These are phyloP conservation scores for Panagrolaimus sp. DNA, from an alignment of 1,140 invertebrate genomes.

Conservation along the genomic window DNA sequence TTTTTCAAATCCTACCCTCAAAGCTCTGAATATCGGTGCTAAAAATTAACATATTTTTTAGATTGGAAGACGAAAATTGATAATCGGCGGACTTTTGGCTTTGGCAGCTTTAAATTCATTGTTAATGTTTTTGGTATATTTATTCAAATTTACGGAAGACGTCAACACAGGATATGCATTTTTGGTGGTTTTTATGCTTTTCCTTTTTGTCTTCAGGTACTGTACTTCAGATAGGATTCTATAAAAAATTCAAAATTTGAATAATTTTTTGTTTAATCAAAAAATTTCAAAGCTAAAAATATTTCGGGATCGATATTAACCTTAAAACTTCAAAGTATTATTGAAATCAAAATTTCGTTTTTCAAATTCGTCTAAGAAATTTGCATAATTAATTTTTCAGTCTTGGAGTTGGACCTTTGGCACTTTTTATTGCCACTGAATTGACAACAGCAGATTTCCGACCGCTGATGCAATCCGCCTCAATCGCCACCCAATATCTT, in stretches of 20 bases:
- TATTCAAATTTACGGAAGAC: slow-evolving; percentile 27
- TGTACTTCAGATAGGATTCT: slow-evolving; percentile 9
- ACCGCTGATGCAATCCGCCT: slow-evolving; percentile 30
- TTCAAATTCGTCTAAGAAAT: neutral
- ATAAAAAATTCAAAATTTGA: slow-evolving; percentile 18
- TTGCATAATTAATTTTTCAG: slow-evolving; percentile 11
- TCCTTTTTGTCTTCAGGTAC: slow-evolving; percentile 32
- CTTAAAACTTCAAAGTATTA: no score
- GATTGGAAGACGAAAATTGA: slow-evolving; percentile 29
- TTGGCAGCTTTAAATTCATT: slow-evolving; percentile 26
- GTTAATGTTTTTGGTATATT: slow-evolving; percentile 35
- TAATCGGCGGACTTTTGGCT: slow-evolving; percentile 28
- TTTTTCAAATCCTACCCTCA: no score
- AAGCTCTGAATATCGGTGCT: no score
- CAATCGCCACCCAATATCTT: slow-evolving; percentile 37
- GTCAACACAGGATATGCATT: slow-evolving; percentile 28
- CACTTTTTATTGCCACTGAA: slow-evolving; percentile 38
- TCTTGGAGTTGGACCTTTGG: slow-evolving; percentile 34
- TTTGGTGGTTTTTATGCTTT: slow-evolving; percentile 35
- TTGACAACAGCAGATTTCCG: slow-evolving; percentile 20
- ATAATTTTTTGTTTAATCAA: no score
- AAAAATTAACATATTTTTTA: slow-evolving; percentile 12
- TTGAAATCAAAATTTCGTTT: no score
- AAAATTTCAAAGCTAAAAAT: no score
- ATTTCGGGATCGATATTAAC: no score